Evolutionary conservation across 1,140 invertebrate genomes (phyloP).

Genomic region (Diorhabda sublineata): DNA sequence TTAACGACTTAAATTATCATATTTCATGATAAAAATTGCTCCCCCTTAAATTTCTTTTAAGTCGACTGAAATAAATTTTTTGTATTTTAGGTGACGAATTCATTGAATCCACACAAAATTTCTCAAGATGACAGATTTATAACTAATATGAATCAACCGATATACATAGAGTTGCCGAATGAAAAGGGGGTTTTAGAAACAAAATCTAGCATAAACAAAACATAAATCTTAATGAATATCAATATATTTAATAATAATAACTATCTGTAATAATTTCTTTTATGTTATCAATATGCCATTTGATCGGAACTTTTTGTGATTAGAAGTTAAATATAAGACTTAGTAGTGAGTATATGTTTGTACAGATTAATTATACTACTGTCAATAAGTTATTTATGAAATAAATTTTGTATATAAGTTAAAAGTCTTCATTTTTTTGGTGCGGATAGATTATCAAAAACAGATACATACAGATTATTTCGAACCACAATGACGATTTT

Average conservation of each 20-base stretch:
- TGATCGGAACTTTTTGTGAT: slow-evolving; percentile 18
- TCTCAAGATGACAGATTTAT: slow-evolving; percentile 54
- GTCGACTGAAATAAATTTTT: not conserved
- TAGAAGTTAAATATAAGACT: slow-evolving; percentile 17
- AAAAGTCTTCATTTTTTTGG: not conserved
- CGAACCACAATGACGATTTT: too few species aligned
- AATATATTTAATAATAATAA: too few species aligned
- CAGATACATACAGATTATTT: too few species aligned
- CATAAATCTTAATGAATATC: not conserved
- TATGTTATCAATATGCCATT: slow-evolving; percentile 9
- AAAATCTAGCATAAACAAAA: slow-evolving; percentile 1
- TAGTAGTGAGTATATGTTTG: slow-evolving; percentile 11
- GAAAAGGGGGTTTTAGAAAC: slow-evolving; percentile 38
- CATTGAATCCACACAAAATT: slow-evolving; percentile 50
- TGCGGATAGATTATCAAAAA: too few species aligned
- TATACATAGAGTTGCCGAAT: slow-evolving; percentile 53
- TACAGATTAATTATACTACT: slow-evolving; percentile 15
- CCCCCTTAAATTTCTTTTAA: too few species aligned
- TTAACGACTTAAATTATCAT: too few species aligned
- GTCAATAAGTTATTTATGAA: slow-evolving; percentile 20
- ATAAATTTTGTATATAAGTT: slow-evolving; percentile 17
- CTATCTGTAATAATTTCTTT: too few species aligned
- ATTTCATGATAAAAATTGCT: too few species aligned
- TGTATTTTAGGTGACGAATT: slow-evolving; percentile 33
- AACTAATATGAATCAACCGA: slow-evolving; percentile 51